A percentile compares a stretch with the other conserved stretches of the same genome.
Conservation (phyloP, 2,888 invertebrate genomes). For the Polyommatus iphigenia region DNA sequence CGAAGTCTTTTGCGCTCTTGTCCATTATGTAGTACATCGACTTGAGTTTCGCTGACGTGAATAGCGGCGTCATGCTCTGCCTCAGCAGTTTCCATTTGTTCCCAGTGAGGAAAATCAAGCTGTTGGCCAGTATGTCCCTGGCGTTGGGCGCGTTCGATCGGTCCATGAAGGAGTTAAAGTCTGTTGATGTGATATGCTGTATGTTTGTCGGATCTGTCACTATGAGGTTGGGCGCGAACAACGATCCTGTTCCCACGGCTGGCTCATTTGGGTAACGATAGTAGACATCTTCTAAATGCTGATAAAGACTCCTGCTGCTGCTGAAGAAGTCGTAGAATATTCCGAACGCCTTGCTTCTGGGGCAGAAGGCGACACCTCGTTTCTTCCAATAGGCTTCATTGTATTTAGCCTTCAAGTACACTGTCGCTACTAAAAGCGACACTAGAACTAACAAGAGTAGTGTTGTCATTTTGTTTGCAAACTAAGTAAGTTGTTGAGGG, state of each 20-base stretch:
- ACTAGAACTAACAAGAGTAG: constrained; percentile 45
- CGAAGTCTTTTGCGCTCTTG: constrained; percentile 48
- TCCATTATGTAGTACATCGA: constrained; percentile 52
- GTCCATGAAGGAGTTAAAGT: constrained; percentile 47
- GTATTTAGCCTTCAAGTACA: constrained; percentile 47
- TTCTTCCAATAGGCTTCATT: constrained; percentile 59
- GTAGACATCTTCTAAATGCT: constrained; percentile 52
- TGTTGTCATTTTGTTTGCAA: constrained; percentile 23
- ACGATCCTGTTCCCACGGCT: constrained; percentile 51
- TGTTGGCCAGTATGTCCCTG: constrained; percentile 44
- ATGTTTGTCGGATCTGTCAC: constrained; percentile 47
- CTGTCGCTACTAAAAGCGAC: constrained; percentile 39
- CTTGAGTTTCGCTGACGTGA: constrained; percentile 51
- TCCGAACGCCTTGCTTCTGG: constrained; percentile 50
- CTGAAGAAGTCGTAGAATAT: constrained; percentile 51
- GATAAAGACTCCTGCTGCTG: constrained; percentile 49
- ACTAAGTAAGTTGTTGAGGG: neutral
- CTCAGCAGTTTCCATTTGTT: constrained; percentile 50
- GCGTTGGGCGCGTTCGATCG: constrained; percentile 42
- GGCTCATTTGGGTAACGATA: constrained; percentile 51
- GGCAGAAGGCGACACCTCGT: constrained; percentile 53
- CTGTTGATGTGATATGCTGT: constrained; percentile 45
- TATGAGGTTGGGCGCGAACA: constrained; percentile 43
- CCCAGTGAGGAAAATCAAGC: constrained; percentile 45
- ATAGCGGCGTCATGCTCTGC: constrained; percentile 52